Evolutionary conservation across 2,797 vertebrate species (phyloP).

Genomic region (Sebastes elongatus): DNA sequence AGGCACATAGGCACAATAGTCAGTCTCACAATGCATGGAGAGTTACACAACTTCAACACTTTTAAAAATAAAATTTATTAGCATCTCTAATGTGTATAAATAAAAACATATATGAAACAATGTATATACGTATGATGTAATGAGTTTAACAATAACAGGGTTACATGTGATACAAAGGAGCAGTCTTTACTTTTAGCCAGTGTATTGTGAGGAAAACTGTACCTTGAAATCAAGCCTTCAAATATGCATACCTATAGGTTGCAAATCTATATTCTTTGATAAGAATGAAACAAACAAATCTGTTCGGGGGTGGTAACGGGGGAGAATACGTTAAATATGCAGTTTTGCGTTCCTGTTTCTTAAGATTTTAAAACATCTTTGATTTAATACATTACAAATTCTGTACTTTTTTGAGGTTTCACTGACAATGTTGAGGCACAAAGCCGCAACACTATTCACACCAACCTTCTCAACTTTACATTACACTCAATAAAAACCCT

Average conservation of each 20-base stretch:
- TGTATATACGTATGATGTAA: conserved; percentile 87
- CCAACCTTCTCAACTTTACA: conserved; percentile 49
- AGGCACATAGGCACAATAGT: background rate
- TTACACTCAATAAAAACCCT: conserved; percentile 61
- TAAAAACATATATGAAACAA: conserved; percentile 90
- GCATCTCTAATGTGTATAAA: conserved; percentile 92
- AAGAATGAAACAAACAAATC: conserved; percentile 72
- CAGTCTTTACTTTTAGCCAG: conserved; percentile 76
- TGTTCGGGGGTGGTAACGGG: conserved; percentile 52
- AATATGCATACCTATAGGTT: conserved; percentile 84
- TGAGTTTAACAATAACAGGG: conserved; percentile 89
- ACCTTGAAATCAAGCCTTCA: conserved; percentile 80
- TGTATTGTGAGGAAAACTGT: conserved; percentile 83
- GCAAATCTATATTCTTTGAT: conserved; percentile 88
- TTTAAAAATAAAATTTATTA: conserved; percentile 96
- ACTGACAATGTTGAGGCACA: conserved; percentile 55
- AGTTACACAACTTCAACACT: conserved; percentile 71
- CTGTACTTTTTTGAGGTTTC: conserved; percentile 41
- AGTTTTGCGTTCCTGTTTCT: conserved; percentile 81
- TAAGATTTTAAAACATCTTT: conserved; percentile 73
- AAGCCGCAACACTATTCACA: conserved; percentile 65
- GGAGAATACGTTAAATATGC: conserved; percentile 77
- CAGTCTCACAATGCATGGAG: conserved; percentile 5
- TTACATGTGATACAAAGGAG: conserved; percentile 85
- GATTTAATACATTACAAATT: conserved; percentile 68